Conservation (phyloP, 1,140 invertebrate species). For the Drosophila equinoxialis region DNA sequence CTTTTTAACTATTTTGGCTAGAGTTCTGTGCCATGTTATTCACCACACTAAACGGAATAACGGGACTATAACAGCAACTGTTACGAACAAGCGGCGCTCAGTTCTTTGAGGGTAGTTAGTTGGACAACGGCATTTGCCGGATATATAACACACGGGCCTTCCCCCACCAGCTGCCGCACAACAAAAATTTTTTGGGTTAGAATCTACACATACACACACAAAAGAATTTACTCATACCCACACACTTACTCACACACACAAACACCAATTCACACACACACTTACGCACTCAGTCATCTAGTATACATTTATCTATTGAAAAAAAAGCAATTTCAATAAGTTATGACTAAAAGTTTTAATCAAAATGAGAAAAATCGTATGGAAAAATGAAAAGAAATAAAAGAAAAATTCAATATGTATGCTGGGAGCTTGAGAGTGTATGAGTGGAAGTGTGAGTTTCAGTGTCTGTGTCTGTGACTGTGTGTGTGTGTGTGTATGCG, state of each 20-base stretch:
- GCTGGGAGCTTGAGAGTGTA: slow-evolving; percentile 21
- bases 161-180: slow-evolving; percentile 79
- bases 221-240: slow-evolving; percentile 22
- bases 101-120: slow-evolving; percentile 83
- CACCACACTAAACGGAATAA: slow-evolving; percentile 49
- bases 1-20: slow-evolving; percentile 18
- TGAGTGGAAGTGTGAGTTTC: slow-evolving; percentile 19
- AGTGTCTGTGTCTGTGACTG: slow-evolving; percentile 13
- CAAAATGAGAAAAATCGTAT: slow-evolving; percentile 40
- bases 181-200: slow-evolving; percentile 78
- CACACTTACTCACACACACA: slow-evolving; percentile 17
- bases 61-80: slow-evolving; percentile 74
- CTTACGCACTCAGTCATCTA: slow-evolving; percentile 16
- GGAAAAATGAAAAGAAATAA: slow-evolving; percentile 46
- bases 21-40: slow-evolving; percentile 16
- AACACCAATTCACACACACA: slow-evolving; percentile 30
- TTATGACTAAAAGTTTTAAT: slow-evolving; percentile 42
- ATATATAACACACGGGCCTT: slow-evolving; percentile 51
- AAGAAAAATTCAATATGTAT: slow-evolving; percentile 34
- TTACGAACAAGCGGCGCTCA: slow-evolving; percentile 68
- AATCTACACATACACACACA: slow-evolving; percentile 51
- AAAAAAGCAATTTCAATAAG: slow-evolving; percentile 46
- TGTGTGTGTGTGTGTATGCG: slow-evolving; percentile 46
- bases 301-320: slow-evolving; percentile 64
- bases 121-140: slow-evolving; percentile 80